These are phyloP conservation scores for Oasisia sp. DNA, from an alignment of 2,888 invertebrate species.

Conservation along the genomic window DNA sequence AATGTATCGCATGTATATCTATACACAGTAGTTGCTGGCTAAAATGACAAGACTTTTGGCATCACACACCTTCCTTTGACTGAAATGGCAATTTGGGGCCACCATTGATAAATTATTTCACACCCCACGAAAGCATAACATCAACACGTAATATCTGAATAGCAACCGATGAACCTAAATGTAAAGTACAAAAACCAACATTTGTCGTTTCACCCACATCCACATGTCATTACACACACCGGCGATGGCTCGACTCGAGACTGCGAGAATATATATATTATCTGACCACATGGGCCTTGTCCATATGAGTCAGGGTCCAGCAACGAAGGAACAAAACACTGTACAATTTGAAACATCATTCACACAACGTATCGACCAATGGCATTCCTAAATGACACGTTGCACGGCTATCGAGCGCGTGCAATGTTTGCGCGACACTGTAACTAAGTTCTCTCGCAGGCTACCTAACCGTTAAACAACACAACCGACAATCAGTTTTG, in stretches of 20 bases:
- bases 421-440: neutral
- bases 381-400: conserved; percentile 5
- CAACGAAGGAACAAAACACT: conserved; percentile 6
- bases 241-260: neutral
- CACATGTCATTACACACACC: neutral
- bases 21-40: neutral
- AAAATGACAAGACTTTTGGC: neutral
- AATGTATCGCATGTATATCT: neutral
- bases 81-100: neutral
- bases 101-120: neutral
- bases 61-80: neutral
- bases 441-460: neutral
- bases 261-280: neutral
- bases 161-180: neutral
- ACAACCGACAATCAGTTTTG: neutral
- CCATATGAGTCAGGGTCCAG: neutral
- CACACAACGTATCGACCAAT: neutral
- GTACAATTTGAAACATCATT: neutral
- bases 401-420: neutral
- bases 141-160: neutral
- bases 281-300: neutral
- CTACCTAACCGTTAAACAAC: neutral
- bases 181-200: neutral
- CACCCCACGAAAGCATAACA: neutral
- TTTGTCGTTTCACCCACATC: neutral